Conservation (phyloP, 2,888 invertebrate genomes). For the Papilio demoleus region DNA sequence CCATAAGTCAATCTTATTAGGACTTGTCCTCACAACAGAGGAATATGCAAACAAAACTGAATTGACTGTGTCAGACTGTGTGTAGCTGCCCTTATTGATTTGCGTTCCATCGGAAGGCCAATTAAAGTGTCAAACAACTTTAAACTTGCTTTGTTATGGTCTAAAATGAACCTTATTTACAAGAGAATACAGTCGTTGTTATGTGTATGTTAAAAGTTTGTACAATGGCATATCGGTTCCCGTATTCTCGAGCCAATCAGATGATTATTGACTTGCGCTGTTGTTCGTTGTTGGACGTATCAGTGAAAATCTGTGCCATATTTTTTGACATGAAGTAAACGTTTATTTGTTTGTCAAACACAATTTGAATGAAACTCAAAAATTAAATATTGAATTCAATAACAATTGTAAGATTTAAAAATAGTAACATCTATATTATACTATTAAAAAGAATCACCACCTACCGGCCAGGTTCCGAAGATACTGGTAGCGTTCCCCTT, state of each 20-base stretch:
- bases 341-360: constrained; percentile 1
- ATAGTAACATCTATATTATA: too few relatives aligned
- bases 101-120: constrained; percentile 39
- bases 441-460: too few relatives aligned
- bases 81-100: constrained; percentile 39
- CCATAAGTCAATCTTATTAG: constrained; percentile 20
- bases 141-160: not conserved
- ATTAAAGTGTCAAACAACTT: constrained; percentile 27
- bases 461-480: too few relatives aligned
- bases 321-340: not conserved
- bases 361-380: not conserved
- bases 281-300: constrained; percentile 25
- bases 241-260: constrained; percentile 40
- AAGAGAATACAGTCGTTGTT: not conserved
- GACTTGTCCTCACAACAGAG: constrained; percentile 22
- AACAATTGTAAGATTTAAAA: too few relatives aligned
- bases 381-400: too few relatives aligned
- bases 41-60: constrained; percentile 30
- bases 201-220: constrained; percentile 9
- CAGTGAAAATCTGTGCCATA: constrained; percentile 24
- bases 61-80: constrained; percentile 33
- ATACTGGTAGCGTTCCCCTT: too few relatives aligned
- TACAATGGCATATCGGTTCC: constrained; percentile 36
- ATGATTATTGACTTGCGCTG: constrained; percentile 37
- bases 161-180: constrained; percentile 23